phyloP scores from a whole-genome alignment of 2,113 vertebrate genomes.

The Chamaetylas fuelleborni region DNA sequence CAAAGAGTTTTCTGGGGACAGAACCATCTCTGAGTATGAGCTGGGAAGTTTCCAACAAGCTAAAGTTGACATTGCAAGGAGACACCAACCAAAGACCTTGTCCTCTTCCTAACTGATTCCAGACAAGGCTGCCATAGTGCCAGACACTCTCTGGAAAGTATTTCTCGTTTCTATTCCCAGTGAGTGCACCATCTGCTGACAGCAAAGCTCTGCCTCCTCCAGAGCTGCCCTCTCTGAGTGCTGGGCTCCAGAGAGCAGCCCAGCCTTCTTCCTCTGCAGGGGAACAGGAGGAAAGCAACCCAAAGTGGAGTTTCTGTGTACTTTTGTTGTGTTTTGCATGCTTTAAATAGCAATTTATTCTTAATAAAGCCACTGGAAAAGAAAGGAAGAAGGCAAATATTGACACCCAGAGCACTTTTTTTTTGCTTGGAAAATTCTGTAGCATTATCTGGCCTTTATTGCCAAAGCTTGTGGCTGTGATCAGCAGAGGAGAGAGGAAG shows the following conservation, averaged over 20 bases:
- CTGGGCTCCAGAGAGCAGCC: not conserved
- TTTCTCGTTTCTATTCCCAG: accelerated
- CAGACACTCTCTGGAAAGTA: not conserved
- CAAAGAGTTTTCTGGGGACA: constrained; percentile 57
- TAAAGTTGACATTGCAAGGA: constrained; percentile 40
- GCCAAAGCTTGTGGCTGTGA: not conserved
- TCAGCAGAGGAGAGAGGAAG: not conserved
- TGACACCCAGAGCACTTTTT: not conserved
- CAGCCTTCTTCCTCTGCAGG: not conserved
- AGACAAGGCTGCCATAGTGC: constrained; percentile 16
- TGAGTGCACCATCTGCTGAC: constrained; percentile 11
- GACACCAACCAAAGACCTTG: constrained; percentile 1
- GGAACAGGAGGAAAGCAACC: not conserved
- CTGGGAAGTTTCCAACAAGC: not conserved
- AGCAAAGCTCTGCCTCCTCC: not conserved
- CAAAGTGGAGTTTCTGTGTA: not conserved
- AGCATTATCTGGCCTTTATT: not conserved
- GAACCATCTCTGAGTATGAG: constrained; percentile 27
- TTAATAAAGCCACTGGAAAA: not conserved
- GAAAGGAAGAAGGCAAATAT: not conserved
- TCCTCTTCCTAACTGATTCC: constrained; percentile 46
- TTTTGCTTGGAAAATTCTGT: not conserved
- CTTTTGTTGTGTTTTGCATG: not conserved
- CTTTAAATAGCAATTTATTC: not conserved
- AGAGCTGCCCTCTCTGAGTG: not conserved